phyloP scores from a whole-genome alignment of 2,888 invertebrate genomes.

The Yponomeuta cagnagella region DNA sequence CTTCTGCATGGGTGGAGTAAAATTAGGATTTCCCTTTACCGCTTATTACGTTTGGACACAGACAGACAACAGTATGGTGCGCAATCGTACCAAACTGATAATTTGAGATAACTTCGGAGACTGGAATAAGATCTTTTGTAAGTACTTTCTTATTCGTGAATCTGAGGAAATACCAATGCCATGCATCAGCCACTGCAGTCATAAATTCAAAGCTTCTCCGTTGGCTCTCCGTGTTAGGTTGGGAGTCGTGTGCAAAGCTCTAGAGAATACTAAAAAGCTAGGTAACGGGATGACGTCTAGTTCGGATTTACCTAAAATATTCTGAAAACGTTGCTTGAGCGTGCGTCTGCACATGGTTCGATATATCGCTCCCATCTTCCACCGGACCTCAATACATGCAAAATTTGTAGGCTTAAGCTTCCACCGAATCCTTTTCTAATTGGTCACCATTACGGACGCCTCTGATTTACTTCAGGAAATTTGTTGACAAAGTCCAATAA shows the following conservation, averaged over 20 bases:
- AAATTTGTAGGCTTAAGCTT: not conserved
- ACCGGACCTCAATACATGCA: conserved; percentile 12
- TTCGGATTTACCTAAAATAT: conserved; percentile 66
- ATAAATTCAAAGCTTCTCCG: not conserved
- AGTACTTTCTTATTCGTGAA: not conserved
- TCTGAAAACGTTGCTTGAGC: conserved; percentile 54
- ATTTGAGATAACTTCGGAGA: too few relatives aligned
- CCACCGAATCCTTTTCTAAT: not conserved
- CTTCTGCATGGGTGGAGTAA: not conserved
- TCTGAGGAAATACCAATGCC: not conserved
- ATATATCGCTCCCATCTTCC: conserved; percentile 26
- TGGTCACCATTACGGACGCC: not conserved
- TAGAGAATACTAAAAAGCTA: conserved; percentile 48
- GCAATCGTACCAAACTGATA: not conserved
- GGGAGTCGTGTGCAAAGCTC: not conserved
- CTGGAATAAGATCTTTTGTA: too few relatives aligned
- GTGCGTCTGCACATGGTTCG: conserved; percentile 39
- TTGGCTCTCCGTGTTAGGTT: not conserved
- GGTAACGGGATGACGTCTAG: conserved; percentile 63
- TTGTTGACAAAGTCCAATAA: too few relatives aligned
- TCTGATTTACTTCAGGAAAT: too few relatives aligned
- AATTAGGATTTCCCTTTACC: not conserved
- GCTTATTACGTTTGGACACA: not conserved
- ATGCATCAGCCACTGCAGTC: not conserved
- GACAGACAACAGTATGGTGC: not conserved